Evolutionary conservation across 2,888 invertebrate species (phyloP), one percentile per base, ranked within the genome.

Genomic region (Parasteatoda lunata): DNA sequence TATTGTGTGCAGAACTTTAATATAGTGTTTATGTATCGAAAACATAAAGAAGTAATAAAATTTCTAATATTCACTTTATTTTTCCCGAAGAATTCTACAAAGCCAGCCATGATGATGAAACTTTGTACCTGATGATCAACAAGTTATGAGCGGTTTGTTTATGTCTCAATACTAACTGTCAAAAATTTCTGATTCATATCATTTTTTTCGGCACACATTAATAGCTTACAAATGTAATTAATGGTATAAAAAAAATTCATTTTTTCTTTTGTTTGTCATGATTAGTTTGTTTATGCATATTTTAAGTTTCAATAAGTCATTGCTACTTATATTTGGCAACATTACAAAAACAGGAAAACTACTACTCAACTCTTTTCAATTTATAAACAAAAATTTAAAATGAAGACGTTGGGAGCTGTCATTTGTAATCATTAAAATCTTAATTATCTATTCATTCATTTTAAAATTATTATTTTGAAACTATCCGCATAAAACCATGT

Each of bases 41-140:
- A 30, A 30, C 30, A 30, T 30, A 30, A 30, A 30, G 2, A 30
- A 30, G 30, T 2, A 30, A 68, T n/a, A 66, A 68, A 59, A 73
- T n/a, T 11, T 48, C 47, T 49, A 71, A 64, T 5, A 30, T 45
- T 71, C 71, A 80, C 85, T 47, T 85, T 85, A 49, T 76, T 80
- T 76, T 85, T 85, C 6, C 85, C 85, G 71, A 85, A 85, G 45
- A 85, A 85, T 51, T 85, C 85, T 66, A 80, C 85, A 72, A 85
- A 77, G 13, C 80, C 85, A 77, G 85, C 85, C 85, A 85, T 85
- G 15, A 64, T 47, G 52, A 66, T 69, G 75, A 70, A 69, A 64
- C 30, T 30, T 30, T 30, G 30, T 30, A 30, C 30, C 30, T 30
- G 30, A 30, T 30, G 30, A 30, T 30, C 30, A 30, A 30, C 30